phyloP scores from a whole-genome alignment of 2,888 invertebrate genomes.

The Palloptera scutellata region DNA sequence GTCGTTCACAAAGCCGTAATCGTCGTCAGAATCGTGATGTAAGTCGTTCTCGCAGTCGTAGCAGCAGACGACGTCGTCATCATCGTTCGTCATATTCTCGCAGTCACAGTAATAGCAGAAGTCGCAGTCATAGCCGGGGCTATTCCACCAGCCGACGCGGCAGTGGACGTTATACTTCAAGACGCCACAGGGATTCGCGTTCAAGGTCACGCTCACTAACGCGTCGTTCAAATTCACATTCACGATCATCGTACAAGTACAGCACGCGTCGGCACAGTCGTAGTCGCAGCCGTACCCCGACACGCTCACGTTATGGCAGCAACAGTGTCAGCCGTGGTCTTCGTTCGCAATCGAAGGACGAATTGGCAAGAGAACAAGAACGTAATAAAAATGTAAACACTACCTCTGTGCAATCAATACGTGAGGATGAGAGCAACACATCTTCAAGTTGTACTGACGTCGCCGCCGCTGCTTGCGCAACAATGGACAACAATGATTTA shows the following conservation, averaged over 20 bases:
- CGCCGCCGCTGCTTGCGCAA: slow-evolving; percentile 6
- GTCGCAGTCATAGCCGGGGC: slow-evolving; percentile 34
- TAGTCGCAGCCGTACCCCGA: slow-evolving; percentile 20
- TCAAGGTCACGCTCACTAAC: slow-evolving; percentile 34
- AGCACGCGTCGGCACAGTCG: slow-evolving; percentile 26
- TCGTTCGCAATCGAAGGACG: neutral
- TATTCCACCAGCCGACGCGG: slow-evolving; percentile 31
- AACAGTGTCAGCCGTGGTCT: neutral
- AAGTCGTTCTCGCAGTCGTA: slow-evolving; percentile 23
- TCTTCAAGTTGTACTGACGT: slow-evolving; percentile 30
- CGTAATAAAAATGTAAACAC: neutral
- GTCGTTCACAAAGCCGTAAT: slow-evolving; percentile 37
- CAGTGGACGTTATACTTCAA: slow-evolving; percentile 31
- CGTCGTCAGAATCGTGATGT: slow-evolving; percentile 18
- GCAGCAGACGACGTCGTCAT: slow-evolving; percentile 24
- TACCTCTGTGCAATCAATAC: neutral
- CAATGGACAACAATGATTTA: slow-evolving; percentile 17
- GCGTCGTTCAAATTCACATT: slow-evolving; percentile 29
- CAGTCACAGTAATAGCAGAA: slow-evolving; percentile 35
- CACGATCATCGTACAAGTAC: slow-evolving; percentile 27
- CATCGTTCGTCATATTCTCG: slow-evolving; percentile 32
- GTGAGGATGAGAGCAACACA: slow-evolving; percentile 6
- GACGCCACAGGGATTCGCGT: slow-evolving; percentile 33
- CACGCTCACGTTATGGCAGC: slow-evolving; percentile 3
- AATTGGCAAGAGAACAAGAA: slow-evolving; percentile 14